A percentile compares a stretch with the other conserved stretches of the same genome.
These are phyloP conservation scores for Saccopteryx leptura DNA, from an alignment of 2,113 vertebrate genomes.

Conservation along the genomic window DNA sequence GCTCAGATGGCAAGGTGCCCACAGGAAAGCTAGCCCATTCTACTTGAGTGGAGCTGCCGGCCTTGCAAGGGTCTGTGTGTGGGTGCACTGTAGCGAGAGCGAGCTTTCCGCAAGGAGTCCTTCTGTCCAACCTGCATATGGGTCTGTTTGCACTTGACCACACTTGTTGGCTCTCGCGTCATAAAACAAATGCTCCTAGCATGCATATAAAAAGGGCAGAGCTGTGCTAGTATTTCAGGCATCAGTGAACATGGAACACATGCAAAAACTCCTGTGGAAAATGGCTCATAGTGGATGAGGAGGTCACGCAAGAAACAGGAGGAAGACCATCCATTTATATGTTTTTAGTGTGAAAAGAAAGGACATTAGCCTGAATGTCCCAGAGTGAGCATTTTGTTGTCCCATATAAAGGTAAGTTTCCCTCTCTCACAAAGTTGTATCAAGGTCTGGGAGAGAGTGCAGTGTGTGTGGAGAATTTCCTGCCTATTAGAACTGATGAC, in stretches of 20 bases:
- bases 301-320: not conserved
- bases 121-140: constrained; percentile 61
- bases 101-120: constrained; percentile 73
- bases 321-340: not conserved
- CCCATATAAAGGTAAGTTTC: not conserved
- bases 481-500: not conserved
- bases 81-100: constrained; percentile 69
- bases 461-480: not conserved
- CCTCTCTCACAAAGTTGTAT: not conserved
- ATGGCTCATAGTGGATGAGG: not conserved
- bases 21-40: constrained; percentile 74
- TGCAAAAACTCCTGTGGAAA: constrained; percentile 8
- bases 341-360: constrained; percentile 21
- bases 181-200: constrained; percentile 78
- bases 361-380: not conserved
- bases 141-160: constrained; percentile 76
- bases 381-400: not conserved
- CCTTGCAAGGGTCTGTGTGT: constrained; percentile 80
- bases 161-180: constrained; percentile 77
- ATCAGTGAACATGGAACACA: not conserved
- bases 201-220: constrained; percentile 69
- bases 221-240: constrained; percentile 71
- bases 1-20: constrained; percentile 85
- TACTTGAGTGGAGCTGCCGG: constrained; percentile 77
- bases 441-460: not conserved